Evolutionary conservation across 23 tunicate species (phyloP), one percentile per base, ranked within the genome.

Genomic region (Diplosoma virens): DNA sequence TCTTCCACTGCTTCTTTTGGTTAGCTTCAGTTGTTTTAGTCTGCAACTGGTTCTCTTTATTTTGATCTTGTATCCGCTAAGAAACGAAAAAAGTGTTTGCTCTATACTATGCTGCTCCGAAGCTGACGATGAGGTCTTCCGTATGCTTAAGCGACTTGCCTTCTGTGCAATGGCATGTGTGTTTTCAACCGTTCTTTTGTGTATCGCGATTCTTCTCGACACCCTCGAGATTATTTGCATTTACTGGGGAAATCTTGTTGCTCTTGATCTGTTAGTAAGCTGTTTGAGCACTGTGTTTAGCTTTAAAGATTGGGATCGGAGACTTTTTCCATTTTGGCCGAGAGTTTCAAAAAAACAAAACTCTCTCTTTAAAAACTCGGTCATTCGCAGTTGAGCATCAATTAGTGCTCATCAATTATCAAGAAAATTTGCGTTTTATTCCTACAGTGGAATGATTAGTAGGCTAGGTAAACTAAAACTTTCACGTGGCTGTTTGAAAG

Each of bases 231-330:
- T 48, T 7, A 72, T 72, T 24, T 47, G 60, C 35, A 27, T 50
- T 4, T 48, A 72, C 33, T 72, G 78, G 78, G 78, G 78, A 47
- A 72, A 72, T 72, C 61, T 72, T 4, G 36, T 72, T 24, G 6
- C 61, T 1, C 30, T 72, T 11, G 78, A 72, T 25, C 35, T 72
- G 7, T 47, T 48, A 17, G 48, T 72, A 28, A 47, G 46, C 33
- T 28, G 21, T 7, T 3, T 72, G 2, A 35, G 61, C 25, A 47
- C 61, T 24, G 61, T 47, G 23, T 47, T 47, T 48, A 72, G 61
- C 30, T 72, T 72, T 29, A 14, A 47, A 47, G 78, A 72, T 25
- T 72, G 78, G 78, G 25, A 72, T 7, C 35, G 61, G 2, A 72
- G 78, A 29, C 46, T 72, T 11, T 72, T 72, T 17, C 78, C 78